Percentiles rank a stretch among this genome's conserved stretches.
These are phyloP conservation scores for Bovichtus variegatus DNA, from an alignment of 2,797 vertebrate species.

Conservation along the genomic window DNA sequence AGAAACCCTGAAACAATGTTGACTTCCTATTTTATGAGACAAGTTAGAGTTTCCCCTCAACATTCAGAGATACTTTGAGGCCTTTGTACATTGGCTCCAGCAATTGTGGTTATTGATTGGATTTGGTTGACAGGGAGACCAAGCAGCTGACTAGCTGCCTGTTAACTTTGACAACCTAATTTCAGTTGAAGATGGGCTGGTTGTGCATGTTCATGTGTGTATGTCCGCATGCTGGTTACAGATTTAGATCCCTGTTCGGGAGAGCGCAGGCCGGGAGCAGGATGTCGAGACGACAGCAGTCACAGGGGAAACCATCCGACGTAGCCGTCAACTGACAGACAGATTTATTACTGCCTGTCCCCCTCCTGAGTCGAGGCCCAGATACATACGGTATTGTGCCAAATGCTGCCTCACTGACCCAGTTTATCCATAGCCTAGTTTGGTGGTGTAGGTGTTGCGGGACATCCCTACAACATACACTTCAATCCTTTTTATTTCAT, in stretches of 20 bases:
- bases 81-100: neutral
- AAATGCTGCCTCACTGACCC: constrained; percentile 68
- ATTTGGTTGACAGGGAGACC: constrained; percentile 39
- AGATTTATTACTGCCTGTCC: constrained; percentile 68
- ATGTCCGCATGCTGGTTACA: constrained; percentile 37
- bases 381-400: constrained; percentile 74
- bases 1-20: neutral
- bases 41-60: neutral
- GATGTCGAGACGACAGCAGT: constrained; percentile 73
- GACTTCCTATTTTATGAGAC: neutral
- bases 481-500: constrained; percentile 1
- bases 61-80: neutral
- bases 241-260: constrained; percentile 61
- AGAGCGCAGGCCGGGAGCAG: constrained; percentile 46
- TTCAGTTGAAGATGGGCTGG: constrained; percentile 47
- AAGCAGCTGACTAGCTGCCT: constrained; percentile 41
- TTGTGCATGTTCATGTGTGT: constrained; percentile 21
- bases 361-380: constrained; percentile 74
- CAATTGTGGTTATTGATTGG: constrained; percentile 21
- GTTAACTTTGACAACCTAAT: constrained; percentile 60
- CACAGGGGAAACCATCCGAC: constrained; percentile 62
- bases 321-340: constrained; percentile 73
- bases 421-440: constrained; percentile 56
- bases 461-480: constrained; percentile 24
- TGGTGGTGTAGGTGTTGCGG: constrained; percentile 38